These are phyloP conservation scores for Phymorhynchus buccinoides DNA, from an alignment of 1,140 invertebrate species.

Conservation along the genomic window DNA sequence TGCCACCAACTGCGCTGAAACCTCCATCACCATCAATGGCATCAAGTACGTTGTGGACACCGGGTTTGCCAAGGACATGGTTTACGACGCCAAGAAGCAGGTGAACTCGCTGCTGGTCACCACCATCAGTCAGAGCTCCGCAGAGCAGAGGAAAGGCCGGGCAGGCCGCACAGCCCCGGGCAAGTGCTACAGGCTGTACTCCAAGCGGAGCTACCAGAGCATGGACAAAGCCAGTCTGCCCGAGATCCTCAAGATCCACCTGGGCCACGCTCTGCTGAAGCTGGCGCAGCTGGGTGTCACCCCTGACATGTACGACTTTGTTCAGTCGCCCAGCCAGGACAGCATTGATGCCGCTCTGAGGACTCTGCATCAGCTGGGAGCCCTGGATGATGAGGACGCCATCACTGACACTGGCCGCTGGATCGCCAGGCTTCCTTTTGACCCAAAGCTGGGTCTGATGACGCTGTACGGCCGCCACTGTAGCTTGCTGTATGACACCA, in stretches of 20 bases:
- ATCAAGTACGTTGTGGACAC: slow-evolving; percentile 71
- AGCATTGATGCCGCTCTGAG: slow-evolving; percentile 56
- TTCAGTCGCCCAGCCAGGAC: slow-evolving; percentile 57
- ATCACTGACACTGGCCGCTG: slow-evolving; percentile 65
- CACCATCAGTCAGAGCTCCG: slow-evolving; percentile 62
- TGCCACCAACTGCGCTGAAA: slow-evolving; percentile 72
- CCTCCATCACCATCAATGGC: slow-evolving; percentile 71
- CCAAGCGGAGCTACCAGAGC: slow-evolving; percentile 52
- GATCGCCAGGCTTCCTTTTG: slow-evolving; percentile 66
- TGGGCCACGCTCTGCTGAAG: slow-evolving; percentile 64
- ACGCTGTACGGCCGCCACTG: slow-evolving; percentile 52
- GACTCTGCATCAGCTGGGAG: slow-evolving; percentile 59
- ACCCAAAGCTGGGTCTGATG: slow-evolving; percentile 59
- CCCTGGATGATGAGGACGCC: slow-evolving; percentile 52
- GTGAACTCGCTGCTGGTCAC: slow-evolving; percentile 57
- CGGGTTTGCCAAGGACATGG: slow-evolving; percentile 66
- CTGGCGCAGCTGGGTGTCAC: slow-evolving; percentile 61
- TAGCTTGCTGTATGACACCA: slow-evolving; percentile 78
- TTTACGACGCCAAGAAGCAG: slow-evolving; percentile 64
- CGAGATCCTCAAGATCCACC: slow-evolving; percentile 65
- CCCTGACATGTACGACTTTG: slow-evolving; percentile 64
- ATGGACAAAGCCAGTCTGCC: slow-evolving; percentile 58
- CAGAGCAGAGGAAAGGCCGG: slow-evolving; percentile 69
- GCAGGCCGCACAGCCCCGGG: slow-evolving; percentile 65
- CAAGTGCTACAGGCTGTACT: slow-evolving; percentile 68